phyloP scores from a whole-genome alignment of 2,113 vertebrate species.

The Antechinus flavipes region DNA sequence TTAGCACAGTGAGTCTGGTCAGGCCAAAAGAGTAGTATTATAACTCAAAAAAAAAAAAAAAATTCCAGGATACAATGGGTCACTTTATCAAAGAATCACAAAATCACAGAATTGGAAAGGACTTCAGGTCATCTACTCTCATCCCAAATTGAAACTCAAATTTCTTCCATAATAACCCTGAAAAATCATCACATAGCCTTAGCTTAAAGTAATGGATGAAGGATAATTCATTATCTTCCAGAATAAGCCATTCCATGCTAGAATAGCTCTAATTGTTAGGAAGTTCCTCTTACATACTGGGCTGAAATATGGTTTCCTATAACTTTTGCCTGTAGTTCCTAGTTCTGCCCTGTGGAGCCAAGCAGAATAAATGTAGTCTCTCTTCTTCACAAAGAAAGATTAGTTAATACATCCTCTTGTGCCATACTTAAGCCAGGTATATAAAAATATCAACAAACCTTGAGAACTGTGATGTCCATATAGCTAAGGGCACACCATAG shows the following conservation, averaged over 20 bases:
- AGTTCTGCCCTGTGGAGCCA: background rate
- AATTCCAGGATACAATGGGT: background rate
- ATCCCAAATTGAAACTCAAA: background rate
- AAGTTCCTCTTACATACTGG: background rate
- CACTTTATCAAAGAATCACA: background rate
- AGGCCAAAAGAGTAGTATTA: background rate
- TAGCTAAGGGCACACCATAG: background rate
- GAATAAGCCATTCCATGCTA: background rate
- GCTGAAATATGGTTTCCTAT: background rate
- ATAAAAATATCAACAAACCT: background rate
- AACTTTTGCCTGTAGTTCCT: background rate
- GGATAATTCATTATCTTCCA: background rate
- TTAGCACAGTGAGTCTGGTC: background rate
- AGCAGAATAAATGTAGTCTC: background rate
- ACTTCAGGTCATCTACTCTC: background rate
- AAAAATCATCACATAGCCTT: background rate
- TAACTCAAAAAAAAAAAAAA: background rate
- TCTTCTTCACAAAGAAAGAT: background rate
- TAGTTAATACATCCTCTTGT: background rate
- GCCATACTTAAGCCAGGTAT: slow-evolving; percentile 6
- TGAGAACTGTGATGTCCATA: background rate
- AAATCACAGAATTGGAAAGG: background rate
- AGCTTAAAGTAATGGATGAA: background rate
- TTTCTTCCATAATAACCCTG: background rate
- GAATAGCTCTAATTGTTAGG: background rate